These are phyloP conservation scores for Corythaixoides concolor DNA, from an alignment of 2,113 vertebrate species.

Conservation along the genomic window DNA sequence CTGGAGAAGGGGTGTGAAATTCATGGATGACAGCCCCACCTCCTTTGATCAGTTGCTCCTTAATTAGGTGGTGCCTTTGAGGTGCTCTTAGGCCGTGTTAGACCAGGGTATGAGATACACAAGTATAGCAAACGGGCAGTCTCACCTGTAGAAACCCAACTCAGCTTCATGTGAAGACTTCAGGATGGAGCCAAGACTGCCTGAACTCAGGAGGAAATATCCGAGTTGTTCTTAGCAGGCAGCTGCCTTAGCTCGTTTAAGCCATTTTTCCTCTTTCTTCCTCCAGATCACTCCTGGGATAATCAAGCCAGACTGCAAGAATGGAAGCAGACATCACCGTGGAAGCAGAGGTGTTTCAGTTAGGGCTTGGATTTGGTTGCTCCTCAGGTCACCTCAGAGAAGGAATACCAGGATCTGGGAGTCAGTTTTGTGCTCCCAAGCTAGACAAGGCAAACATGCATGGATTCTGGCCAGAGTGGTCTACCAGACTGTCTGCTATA, in stretches of 20 bases:
- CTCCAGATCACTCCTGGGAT: not conserved
- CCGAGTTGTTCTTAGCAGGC: not conserved
- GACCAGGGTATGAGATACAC: not conserved
- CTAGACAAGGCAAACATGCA: rapidly evolving
- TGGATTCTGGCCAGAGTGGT: not conserved
- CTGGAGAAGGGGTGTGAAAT: not conserved
- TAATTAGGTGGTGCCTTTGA: not conserved
- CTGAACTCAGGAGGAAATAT: not conserved
- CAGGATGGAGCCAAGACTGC: not conserved
- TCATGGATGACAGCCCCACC: not conserved
- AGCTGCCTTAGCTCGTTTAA: not conserved
- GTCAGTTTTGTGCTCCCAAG: not conserved
- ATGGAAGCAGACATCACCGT: not conserved
- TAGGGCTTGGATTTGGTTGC: not conserved
- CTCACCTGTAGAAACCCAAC: not conserved
- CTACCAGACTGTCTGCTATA: not conserved
- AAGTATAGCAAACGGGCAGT: not conserved
- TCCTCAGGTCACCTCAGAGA: not conserved
- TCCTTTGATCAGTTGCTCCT: not conserved
- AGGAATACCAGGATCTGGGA: not conserved
- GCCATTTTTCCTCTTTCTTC: not conserved
- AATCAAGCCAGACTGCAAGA: not conserved
- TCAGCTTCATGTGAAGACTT: not conserved
- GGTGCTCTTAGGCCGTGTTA: not conserved
- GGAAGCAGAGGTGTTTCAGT: not conserved